Evolutionary conservation across 2,113 vertebrate genomes (phyloP), one percentile per base, ranked within the genome.

Genomic region (Semnornis frantzii): DNA sequence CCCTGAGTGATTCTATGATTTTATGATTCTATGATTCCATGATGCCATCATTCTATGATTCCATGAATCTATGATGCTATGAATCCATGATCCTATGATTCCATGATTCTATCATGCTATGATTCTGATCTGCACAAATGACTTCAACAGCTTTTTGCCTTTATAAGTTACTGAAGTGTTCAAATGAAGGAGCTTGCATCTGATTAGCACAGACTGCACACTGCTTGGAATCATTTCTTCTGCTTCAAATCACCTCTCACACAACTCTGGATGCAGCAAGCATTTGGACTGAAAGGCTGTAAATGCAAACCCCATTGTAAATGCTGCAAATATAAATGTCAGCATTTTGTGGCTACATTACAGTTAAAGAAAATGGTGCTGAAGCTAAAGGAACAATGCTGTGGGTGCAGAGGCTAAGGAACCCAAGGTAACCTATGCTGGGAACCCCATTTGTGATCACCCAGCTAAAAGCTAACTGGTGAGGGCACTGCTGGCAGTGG

Each of bases 141-240:
- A 86, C 59, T 93, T 78, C 46, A 73, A 76, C 28, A 79, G 55
- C 12, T 85, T 82, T 91, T 80, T 42, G 58, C 66, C 82, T 89
- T 76, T 69, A 89, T 57, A 80, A 77, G 25, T n/a, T 96, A 88
- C 6, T 71, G 28, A 87, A 88, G 44, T 90, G 69, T 72, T 85
- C 85, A 86, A 95, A 76, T 37, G 33, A 90, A 93, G 48, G 34
- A 84, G 59, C 30, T 58, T 92, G 69, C 44, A 86, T 88, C 63
- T 92, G 63, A 78, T 92, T 84, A 87, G 57, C 13, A 78, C 31
- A 88, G 34, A 65, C 7, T 75, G 31, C 44, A 68, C 16, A 77
- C 14, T 65, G 28, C 58, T 75, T 57, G 28, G 57, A 71, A 76
- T 77, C 75, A 87, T 83, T 86, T 81, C 24, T 84, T 80, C 58